Evolutionary conservation across 2,888 invertebrate species (phyloP), one percentile per base, ranked within the genome.

Genomic region (Thysanoteuthis rhombus): DNA sequence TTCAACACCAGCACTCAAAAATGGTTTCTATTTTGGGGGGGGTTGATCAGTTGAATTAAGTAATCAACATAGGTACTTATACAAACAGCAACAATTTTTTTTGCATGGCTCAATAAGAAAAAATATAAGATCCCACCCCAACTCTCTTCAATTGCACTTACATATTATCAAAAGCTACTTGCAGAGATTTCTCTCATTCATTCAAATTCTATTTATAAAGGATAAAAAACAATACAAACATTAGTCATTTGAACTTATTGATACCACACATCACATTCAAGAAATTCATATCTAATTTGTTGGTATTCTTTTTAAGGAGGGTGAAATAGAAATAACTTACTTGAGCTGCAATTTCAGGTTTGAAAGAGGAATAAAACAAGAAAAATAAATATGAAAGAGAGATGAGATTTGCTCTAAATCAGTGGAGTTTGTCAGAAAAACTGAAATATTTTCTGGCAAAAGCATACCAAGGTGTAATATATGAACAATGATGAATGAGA

Each of bases 241-340:
- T 75, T 75, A 75, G 75, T 75, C 75, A 75, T 75, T 75, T n/a
- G 12, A n/a, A 75, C 75, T 75, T 75, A 75, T 58, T 25, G 75
- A 75, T 75, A 36, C 3, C 75, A 75, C 75, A 75, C 75, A 75
- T 16, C 75, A 75, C 75, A 75, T 75, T 75, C 75, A 75, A 75
- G 75, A 75, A 75, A 36, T 75, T 75, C 75, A 75, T 75, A 75
- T 75, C 75, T 75, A 75, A 75, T 75, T 75, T 75, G 75, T 75
- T 75, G 75, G 75, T 75, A 75, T 75, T 75, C 75, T 75, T 75
- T 75, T 75, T n/a, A 75, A 75, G 75, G 75, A 75, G 75, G 75
- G 75, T 75, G 75, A 75, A 75, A 75, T 75, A 75, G 75, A 75
- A 75, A 75, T 75, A 75, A 75, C 75, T 75, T 75, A 75, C 75